Base-by-base conservation (phyloP, 2,888 invertebrate species). In the Ectemnius continuus region DNA sequence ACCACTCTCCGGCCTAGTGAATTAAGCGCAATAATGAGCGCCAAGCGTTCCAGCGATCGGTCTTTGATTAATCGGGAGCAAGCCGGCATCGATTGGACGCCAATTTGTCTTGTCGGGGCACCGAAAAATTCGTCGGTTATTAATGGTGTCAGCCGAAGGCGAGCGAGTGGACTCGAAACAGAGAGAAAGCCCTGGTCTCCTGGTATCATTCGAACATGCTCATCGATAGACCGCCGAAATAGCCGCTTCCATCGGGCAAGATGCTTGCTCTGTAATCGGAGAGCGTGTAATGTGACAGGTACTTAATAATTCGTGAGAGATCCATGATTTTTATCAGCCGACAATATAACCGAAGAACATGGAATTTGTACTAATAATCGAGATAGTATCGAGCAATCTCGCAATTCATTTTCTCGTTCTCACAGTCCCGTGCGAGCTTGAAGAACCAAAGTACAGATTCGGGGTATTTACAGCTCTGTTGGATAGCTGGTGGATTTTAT, bases 1-100 rank as follows among this genome's bases (percentile, higher is more conserved):
- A 28, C 60, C 67, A 59, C 56, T 45, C 67, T 36, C 36, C 67
- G 70, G 69, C 36, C 36, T 73, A 73, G 72, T 68, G 75, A 76
- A 75, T 79, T 75, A 81, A 79, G 59, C 73, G 69, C 61, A 67
- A 77, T 81, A 81, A 82, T 67, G 79, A 82, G 74, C 75, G 76
- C 64, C 52, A 75, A 71, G 67, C 73, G 79, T 80, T 78, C 73
- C 69, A 67, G 74, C 80, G 84, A 86, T 84, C 84, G 81, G 80
- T 80, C 85, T 83, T 78, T 85, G 86, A 87, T 87, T 87, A 86
- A 87, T 87, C 80, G 87, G 80, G 82, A 82, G 74, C 82, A 56
- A 76, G 62, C 76, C 75, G 71, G 78, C 73, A 79, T 73, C 84
- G 83, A 83, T 86, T 79, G 81, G 75, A 73, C 76, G 80, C 76